Percentiles rank a stretch among this genome's conserved stretches.
phyloP scores from a whole-genome alignment of 2,888 invertebrate species.

The Drosophila bunnanda region DNA sequence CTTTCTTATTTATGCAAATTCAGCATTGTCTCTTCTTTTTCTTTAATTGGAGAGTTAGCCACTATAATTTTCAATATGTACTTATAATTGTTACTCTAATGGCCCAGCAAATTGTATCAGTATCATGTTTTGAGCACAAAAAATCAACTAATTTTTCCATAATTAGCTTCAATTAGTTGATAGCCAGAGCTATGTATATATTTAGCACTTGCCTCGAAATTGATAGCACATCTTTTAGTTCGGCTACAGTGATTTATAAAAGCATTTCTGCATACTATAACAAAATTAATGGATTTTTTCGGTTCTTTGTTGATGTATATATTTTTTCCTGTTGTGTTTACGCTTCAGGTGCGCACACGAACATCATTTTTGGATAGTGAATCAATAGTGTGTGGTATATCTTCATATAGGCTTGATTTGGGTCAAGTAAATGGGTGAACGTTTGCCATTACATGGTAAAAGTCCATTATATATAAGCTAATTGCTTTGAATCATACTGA shows the following conservation, averaged over 20 bases:
- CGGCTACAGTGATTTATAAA: slow-evolving; percentile 20
- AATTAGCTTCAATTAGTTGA: slow-evolving; percentile 40
- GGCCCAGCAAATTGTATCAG: slow-evolving; percentile 4
- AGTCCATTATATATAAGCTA: slow-evolving; percentile 19
- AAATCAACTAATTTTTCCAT: slow-evolving; percentile 6
- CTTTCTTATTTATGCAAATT: slow-evolving; percentile 12
- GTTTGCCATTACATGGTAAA: slow-evolving; percentile 12
- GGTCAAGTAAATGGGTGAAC: slow-evolving; percentile 29
- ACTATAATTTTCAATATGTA: background rate
- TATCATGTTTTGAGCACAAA: slow-evolving; percentile 3
- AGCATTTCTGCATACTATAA: slow-evolving; percentile 52
- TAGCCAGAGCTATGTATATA: slow-evolving; percentile 2
- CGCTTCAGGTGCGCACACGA: slow-evolving; percentile 28
- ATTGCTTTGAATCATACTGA: slow-evolving; percentile 17
- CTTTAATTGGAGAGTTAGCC: background rate
- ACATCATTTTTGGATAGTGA: slow-evolving; percentile 27
- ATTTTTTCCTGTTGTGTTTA: slow-evolving; percentile 31
- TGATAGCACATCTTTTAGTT: slow-evolving; percentile 32
- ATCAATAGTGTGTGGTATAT: slow-evolving; percentile 52
- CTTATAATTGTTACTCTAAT: background rate
- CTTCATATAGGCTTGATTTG: slow-evolving; percentile 19
- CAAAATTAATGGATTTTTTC: slow-evolving; percentile 67
- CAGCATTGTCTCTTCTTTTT: background rate
- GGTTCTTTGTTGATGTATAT: slow-evolving; percentile 28
- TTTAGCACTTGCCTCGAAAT: slow-evolving; percentile 29